Percentiles rank a stretch among this genome's conserved stretches.
phyloP scores from a whole-genome alignment of 2,113 vertebrate species.

The Thomomys bottae region DNA sequence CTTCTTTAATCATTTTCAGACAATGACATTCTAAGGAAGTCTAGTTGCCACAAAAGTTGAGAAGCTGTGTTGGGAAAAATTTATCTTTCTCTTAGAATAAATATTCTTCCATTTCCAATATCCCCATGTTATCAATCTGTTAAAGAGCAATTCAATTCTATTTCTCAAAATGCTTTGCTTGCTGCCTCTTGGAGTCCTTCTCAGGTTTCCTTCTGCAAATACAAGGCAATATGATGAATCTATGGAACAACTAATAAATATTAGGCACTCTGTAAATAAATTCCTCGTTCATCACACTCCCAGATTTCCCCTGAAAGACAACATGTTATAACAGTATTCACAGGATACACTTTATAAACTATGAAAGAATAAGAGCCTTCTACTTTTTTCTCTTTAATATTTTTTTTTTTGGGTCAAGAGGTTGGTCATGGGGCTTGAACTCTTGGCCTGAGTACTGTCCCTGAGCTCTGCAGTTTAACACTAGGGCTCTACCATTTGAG shows the following conservation, averaged over 20 bases:
- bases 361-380: constrained; percentile 7
- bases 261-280: background rate
- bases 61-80: constrained; percentile 14
- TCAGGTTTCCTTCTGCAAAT: background rate
- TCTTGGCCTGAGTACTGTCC: no score
- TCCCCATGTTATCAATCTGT: background rate
- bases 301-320: background rate
- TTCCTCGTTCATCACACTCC: background rate
- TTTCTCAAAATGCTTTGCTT: background rate
- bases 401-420: constrained; percentile 9
- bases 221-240: background rate
- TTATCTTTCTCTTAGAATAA: background rate
- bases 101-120: background rate
- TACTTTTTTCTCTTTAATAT: background rate
- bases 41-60: background rate
- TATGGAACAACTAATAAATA: background rate
- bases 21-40: background rate
- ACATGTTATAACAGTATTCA: background rate
- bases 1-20: constrained; percentile 22
- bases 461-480: no score
- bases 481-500: no score
- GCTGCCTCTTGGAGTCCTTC: background rate
- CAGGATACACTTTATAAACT: background rate
- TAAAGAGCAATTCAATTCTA: background rate
- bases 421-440: no score